Evolutionary conservation across 2,797 vertebrate species (phyloP), one percentile per base, ranked within the genome.

Genomic region (Gallinago solitaria): DNA sequence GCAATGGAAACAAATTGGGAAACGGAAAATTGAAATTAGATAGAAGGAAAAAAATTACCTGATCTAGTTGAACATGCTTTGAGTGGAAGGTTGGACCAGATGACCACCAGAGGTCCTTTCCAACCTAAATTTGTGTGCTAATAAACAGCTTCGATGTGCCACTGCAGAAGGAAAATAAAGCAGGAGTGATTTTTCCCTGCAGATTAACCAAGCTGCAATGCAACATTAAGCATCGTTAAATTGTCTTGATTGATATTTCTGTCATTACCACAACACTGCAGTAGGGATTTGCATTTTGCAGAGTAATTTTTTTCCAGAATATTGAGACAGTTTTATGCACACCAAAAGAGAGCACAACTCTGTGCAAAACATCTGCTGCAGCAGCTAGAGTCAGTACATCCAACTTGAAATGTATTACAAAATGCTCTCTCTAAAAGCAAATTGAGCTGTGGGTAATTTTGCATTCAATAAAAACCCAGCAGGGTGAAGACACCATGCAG

Each of bases 101-200:
- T 30, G 51, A 86, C 80, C 87, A 65, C 65, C 83, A 91, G 92
- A 89, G 69, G 87, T 91, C 80, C 61, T 63, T 90, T 92, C 57
- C 89, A 83, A 88, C 39, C 54, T 45, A 45, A 85, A 78, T 63
- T 73, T 86, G 45, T 75, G 3, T 18, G 56, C 18, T 65, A 57
- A 43, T 28, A 24, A 80, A 79, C 4, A 2, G 73, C 45, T 51
- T 83, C 61, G 61, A 13, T 73, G 23, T 18, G 28, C 19, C 63
- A 13, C 91, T 93, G 33, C 0, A 2, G 21, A 86, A 80, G 21
- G 33, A 91, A 89, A 90, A 79, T 6, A 64, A 84, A 88, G 23
- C 32, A 80, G 50, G 12, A 87, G 24, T 82, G 27, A 79, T 85
- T 83, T 74, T 70, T 45, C 24, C 67, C 67, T 48, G 41, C 5